Conservation (phyloP, 92 coral and sea anemone genomes). For the Pocillopora grandis region DNA sequence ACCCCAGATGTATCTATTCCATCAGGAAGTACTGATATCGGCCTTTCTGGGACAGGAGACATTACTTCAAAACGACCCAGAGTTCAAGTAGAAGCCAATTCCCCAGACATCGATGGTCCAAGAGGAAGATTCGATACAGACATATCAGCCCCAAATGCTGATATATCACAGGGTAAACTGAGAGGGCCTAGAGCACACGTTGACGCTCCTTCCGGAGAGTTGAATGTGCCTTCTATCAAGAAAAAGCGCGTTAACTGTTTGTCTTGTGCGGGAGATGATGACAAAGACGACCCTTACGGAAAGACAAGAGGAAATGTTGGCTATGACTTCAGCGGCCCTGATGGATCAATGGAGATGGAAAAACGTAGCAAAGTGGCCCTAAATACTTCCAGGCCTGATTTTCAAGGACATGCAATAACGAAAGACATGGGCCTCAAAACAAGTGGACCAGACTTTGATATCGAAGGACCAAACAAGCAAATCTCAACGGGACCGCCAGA, state of each 20-base stretch:
- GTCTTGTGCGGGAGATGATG: conserved; percentile 24
- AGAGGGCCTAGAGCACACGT: background rate
- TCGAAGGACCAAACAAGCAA: conserved; percentile 8
- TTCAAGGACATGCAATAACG: conserved; percentile 3
- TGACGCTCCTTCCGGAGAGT: background rate
- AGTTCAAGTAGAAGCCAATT: background rate
- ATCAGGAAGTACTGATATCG: background rate
- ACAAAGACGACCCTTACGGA: conserved; percentile 31
- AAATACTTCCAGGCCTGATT: conserved; percentile 28
- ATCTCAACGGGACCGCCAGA: too few species aligned
- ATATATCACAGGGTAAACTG: conserved; percentile 31
- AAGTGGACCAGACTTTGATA: conserved; percentile 15
- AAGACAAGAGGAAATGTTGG: background rate
- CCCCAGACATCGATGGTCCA: conserved; percentile 29
- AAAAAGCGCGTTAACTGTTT: conserved; percentile 19
- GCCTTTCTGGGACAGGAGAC: background rate
- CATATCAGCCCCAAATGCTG: conserved; percentile 32
- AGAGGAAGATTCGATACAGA: conserved; percentile 5
- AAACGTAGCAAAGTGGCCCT: conserved; percentile 13
- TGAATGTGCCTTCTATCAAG: conserved; percentile 9
- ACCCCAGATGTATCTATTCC: conserved; percentile 9
- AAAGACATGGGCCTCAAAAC: background rate
- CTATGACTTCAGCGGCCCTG: conserved; percentile 1
- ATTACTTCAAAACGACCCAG: background rate
- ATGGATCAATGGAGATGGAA: conserved; percentile 38